A percentile compares a stretch with the other conserved stretches of the same genome.
Evolutionary conservation across 2,888 invertebrate genomes (phyloP).

Genomic region (Atrina japonica): DNA sequence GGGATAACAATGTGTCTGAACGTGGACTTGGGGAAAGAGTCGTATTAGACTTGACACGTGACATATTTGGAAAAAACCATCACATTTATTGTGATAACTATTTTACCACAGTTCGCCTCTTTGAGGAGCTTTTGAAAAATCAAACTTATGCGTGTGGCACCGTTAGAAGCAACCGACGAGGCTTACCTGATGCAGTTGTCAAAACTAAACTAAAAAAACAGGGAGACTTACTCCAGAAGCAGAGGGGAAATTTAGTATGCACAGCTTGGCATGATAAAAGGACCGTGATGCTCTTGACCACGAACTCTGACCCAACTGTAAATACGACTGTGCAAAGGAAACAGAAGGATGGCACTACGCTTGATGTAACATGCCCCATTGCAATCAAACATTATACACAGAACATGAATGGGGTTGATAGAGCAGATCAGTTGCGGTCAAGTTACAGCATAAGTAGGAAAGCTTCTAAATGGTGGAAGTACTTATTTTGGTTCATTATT

Average conservation of each 20-base stretch:
- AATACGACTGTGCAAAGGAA: neutral
- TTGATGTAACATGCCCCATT: slow-evolving; percentile 19
- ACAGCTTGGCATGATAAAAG: slow-evolving; percentile 8
- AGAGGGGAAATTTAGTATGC: neutral
- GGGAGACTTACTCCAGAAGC: neutral
- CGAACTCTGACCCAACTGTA: slow-evolving; percentile 6
- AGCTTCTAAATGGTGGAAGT: slow-evolving; percentile 30
- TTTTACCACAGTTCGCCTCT: too few species aligned
- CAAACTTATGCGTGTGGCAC: slow-evolving; percentile 22
- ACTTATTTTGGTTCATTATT: slow-evolving; percentile 21
- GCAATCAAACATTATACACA: neutral
- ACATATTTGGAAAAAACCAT: too few species aligned
- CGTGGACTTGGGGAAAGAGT: neutral
- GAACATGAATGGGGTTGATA: slow-evolving; percentile 28
- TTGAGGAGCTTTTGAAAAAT: too few species aligned
- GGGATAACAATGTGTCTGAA: slow-evolving; percentile 12
- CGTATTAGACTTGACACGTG: too few species aligned
- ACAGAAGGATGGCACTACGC: slow-evolving; percentile 24
- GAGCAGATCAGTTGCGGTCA: too few species aligned
- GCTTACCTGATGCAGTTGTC: neutral
- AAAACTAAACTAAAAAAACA: slow-evolving; percentile 8
- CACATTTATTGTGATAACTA: too few species aligned
- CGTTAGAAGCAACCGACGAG: neutral
- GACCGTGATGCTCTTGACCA: slow-evolving; percentile 5
- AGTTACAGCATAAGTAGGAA: slow-evolving; percentile 13